A percentile compares a stretch with the other conserved stretches of the same genome.
phyloP scores from a whole-genome alignment of 2,888 invertebrate genomes.

The Eutolmus rufibarbis region DNA sequence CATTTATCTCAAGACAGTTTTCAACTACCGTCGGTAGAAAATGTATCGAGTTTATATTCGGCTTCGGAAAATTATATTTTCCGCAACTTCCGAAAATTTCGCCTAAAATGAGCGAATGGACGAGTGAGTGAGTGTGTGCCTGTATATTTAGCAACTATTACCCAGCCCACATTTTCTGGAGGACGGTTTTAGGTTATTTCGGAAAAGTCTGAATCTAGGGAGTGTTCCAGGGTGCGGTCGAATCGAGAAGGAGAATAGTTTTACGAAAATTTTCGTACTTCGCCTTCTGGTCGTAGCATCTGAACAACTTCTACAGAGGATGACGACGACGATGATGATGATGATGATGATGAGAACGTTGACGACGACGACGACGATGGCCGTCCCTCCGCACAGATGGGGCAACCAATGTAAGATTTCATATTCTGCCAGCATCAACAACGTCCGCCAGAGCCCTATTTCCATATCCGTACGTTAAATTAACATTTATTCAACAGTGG shows the following conservation, averaged over 20 bases:
- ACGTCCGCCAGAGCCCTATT: not conserved
- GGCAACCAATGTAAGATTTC: not conserved
- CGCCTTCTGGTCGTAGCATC: not conserved
- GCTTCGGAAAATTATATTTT: not conserved
- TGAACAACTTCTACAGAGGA: not conserved
- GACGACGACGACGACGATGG: not conserved
- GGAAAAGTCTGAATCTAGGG: not conserved
- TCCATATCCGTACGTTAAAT: conserved; percentile 47
- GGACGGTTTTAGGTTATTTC: not conserved
- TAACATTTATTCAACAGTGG: conserved; percentile 48
- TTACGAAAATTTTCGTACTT: conserved; percentile 8
- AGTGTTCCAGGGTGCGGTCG: not conserved
- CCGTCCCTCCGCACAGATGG: not conserved
- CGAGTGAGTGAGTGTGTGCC: not conserved
- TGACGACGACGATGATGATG: not conserved
- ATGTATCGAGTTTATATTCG: not conserved
- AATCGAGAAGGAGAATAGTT: conserved; percentile 10
- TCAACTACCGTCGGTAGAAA: not conserved
- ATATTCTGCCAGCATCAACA: not conserved
- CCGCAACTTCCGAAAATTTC: not conserved
- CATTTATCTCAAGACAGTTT: not conserved
- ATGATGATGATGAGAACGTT: not conserved
- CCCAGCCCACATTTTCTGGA: not conserved
- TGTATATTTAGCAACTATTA: not conserved
- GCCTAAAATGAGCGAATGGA: not conserved